These are phyloP conservation scores for Macrosoma leucophasiata DNA, from an alignment of 2,888 invertebrate genomes.

Conservation along the genomic window DNA sequence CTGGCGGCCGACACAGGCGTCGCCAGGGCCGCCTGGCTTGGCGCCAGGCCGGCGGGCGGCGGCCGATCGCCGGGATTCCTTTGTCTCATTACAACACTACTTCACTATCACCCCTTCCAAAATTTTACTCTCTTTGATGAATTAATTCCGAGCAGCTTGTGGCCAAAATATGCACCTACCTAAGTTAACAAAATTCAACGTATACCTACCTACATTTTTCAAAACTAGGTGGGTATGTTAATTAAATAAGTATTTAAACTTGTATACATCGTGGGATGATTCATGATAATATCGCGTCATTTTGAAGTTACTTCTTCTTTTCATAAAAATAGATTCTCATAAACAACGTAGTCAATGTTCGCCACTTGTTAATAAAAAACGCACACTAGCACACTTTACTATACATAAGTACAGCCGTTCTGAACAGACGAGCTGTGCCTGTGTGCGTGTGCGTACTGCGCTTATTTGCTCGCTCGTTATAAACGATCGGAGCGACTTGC, in stretches of 20 bases:
- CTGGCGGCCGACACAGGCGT: constrained; percentile 50
- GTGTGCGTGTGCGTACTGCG: constrained; percentile 56
- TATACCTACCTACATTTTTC: too few relatives aligned
- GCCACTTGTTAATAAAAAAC: constrained; percentile 28
- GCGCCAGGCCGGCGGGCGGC: constrained; percentile 75
- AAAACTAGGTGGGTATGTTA: too few relatives aligned
- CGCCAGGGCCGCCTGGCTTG: constrained; percentile 73
- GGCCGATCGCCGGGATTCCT: constrained; percentile 70
- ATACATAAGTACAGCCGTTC: constrained; percentile 28
- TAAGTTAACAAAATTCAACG: too few relatives aligned
- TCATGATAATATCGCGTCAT: too few relatives aligned
- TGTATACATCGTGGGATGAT: too few relatives aligned
- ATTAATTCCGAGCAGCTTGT: too few relatives aligned
- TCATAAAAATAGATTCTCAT: constrained; percentile 8
- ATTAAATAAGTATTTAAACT: too few relatives aligned
- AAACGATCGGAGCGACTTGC: constrained; percentile 57
- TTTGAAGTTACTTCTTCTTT: too few relatives aligned
- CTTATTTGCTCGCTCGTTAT: constrained; percentile 61
- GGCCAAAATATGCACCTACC: too few relatives aligned
- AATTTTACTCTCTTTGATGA: too few relatives aligned
- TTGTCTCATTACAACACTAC: constrained; percentile 61
- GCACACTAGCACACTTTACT: constrained; percentile 28
- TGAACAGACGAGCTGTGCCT: constrained; percentile 23
- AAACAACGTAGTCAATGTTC: constrained; percentile 17
- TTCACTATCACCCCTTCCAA: too few relatives aligned